phyloP scores from a whole-genome alignment of 1,140 invertebrate genomes.

The Andrena cerasifolii region DNA sequence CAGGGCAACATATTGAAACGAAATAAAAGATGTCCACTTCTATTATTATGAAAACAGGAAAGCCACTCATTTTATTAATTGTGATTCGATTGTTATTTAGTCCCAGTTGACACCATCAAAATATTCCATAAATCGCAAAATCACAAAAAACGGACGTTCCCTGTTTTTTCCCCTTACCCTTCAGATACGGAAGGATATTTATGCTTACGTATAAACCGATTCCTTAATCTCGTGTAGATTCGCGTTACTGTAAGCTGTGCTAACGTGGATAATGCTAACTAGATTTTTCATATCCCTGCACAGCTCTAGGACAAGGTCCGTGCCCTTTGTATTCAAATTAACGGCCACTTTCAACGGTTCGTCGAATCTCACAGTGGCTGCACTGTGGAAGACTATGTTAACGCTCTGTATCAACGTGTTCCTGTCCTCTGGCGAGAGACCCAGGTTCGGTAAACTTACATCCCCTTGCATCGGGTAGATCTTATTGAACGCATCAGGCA shows the following conservation, averaged over 20 bases:
- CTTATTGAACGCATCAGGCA: constrained; percentile 87
- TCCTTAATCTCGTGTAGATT: constrained; percentile 88
- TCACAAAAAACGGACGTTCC: too few relatives aligned
- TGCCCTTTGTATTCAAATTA: constrained; percentile 88
- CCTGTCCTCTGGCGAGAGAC: constrained; percentile 84
- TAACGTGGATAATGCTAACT: constrained; percentile 91
- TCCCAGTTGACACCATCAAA: too few relatives aligned
- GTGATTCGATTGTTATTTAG: too few relatives aligned
- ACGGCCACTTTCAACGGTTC: constrained; percentile 88
- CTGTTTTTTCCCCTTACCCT: too few relatives aligned
- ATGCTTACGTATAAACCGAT: constrained; percentile 86
- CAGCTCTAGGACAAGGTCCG: constrained; percentile 85
- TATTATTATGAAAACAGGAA: too few relatives aligned
- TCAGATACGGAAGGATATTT: too few relatives aligned
- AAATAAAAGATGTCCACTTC: too few relatives aligned
- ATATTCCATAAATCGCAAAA: too few relatives aligned
- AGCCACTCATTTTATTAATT: too few relatives aligned
- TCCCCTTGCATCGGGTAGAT: constrained; percentile 90
- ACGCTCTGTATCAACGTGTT: constrained; percentile 87
- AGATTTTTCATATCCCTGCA: constrained; percentile 88
- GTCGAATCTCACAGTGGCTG: constrained; percentile 92
- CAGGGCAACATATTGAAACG: too few relatives aligned
- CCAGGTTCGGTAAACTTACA: constrained; percentile 84
- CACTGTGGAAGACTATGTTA: constrained; percentile 95
- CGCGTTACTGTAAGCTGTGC: constrained; percentile 94